These are phyloP conservation scores for Tetragonula clypearis DNA, from an alignment of 1,140 invertebrate genomes.

Conservation along the genomic window DNA sequence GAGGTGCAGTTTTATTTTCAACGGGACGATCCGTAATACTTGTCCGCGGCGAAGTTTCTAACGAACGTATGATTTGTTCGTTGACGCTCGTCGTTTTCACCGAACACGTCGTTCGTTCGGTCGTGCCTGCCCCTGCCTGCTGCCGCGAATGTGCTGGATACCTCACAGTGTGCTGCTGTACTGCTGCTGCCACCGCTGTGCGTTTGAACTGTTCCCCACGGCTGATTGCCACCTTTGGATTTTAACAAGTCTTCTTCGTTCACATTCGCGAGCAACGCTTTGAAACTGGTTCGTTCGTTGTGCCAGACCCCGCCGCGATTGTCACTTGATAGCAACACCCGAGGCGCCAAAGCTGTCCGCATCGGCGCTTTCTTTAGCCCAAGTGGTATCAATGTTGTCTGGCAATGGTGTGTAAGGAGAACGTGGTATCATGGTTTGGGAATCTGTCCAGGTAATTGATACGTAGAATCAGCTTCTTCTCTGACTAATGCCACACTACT, in stretches of 20 bases:
- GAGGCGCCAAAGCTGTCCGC: constrained; percentile 72
- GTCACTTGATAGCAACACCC: constrained; percentile 50
- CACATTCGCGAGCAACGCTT: constrained; percentile 59
- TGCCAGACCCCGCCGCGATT: constrained; percentile 52
- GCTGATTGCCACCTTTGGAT: constrained; percentile 13
- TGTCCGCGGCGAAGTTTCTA: constrained; percentile 32
- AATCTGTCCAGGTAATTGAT: constrained; percentile 85
- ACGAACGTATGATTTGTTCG: constrained; percentile 37
- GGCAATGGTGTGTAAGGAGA: constrained; percentile 97
- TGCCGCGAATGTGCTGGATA: constrained; percentile 66
- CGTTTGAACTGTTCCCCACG: constrained; percentile 49
- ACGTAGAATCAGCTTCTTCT: background rate
- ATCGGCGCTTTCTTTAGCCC: constrained; percentile 76
- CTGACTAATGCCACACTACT: background rate
- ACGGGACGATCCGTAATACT: constrained; percentile 21
- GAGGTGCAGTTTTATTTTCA: constrained; percentile 34
- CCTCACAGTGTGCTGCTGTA: constrained; percentile 56
- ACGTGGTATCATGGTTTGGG: constrained; percentile 96
- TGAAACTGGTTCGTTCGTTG: constrained; percentile 52
- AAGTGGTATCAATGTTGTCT: constrained; percentile 86
- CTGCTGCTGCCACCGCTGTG: constrained; percentile 57
- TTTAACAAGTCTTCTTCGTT: constrained; percentile 45
- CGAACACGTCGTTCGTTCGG: constrained; percentile 37
- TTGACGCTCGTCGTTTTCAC: constrained; percentile 29
- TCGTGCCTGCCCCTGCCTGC: constrained; percentile 48